A percentile compares a stretch with the other conserved stretches of the same genome.
phyloP scores from a whole-genome alignment of 2,113 vertebrate genomes.

The Litocranius walleri region DNA sequence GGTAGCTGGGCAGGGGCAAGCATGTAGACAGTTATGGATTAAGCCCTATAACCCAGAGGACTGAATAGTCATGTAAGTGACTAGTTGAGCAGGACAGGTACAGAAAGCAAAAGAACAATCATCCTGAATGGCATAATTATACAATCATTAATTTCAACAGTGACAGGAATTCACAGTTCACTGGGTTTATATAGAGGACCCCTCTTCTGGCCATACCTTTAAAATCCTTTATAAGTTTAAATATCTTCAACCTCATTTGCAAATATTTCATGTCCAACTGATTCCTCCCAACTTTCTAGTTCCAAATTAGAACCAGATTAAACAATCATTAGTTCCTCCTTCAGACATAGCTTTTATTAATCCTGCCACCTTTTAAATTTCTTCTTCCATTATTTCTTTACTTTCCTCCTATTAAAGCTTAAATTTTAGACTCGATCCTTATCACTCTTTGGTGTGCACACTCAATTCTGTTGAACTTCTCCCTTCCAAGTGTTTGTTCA shows the following conservation, averaged over 20 bases:
- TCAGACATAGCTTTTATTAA: neutral
- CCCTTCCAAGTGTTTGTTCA: neutral
- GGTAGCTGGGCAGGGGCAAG: neutral
- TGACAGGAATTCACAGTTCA: neutral
- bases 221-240: neutral
- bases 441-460: neutral
- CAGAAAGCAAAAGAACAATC: neutral
- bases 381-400: neutral
- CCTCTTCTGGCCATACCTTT: neutral
- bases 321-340: neutral
- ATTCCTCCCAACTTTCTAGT: neutral
- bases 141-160: neutral
- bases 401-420: neutral
- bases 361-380: neutral
- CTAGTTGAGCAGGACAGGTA: neutral
- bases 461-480: neutral
- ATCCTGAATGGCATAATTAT: neutral
- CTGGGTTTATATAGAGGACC: neutral
- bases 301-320: neutral
- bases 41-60: neutral
- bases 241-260: neutral
- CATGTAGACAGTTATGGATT: neutral
- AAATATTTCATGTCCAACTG: neutral
- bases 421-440: neutral
- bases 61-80: neutral